phyloP scores from a whole-genome alignment of 1,140 invertebrate species.

The Eulimnadia texana region DNA sequence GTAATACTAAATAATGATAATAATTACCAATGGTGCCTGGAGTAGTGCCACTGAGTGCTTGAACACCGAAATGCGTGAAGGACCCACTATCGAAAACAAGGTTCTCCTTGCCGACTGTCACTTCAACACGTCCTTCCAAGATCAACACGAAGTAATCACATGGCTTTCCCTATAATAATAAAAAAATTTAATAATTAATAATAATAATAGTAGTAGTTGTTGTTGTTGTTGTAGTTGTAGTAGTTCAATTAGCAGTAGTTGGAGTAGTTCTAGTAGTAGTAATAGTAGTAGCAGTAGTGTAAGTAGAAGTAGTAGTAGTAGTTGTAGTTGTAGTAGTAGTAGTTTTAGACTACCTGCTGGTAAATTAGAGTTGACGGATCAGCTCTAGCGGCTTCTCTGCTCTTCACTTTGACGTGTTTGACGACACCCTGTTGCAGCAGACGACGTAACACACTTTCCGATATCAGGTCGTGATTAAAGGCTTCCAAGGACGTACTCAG shows the following conservation, averaged over 20 bases:
- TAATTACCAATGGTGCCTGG: conserved; percentile 1
- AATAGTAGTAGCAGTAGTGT: background rate
- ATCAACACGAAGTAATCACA: conserved; percentile 38
- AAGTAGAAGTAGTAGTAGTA: background rate
- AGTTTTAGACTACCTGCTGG: conserved; percentile 38
- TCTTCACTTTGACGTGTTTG: conserved; percentile 65
- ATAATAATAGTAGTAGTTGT: background rate
- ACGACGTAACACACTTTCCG: conserved; percentile 71
- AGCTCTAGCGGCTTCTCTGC: conserved; percentile 45
- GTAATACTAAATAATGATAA: too few species aligned
- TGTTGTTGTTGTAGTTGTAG: background rate
- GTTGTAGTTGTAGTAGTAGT: background rate
- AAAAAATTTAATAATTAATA: background rate
- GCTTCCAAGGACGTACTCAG: conserved; percentile 77
- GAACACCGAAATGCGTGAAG: conserved; percentile 40
- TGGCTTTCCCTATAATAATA: conserved; percentile 22
- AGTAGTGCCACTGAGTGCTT: conserved; percentile 28
- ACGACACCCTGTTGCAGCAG: conserved; percentile 83
- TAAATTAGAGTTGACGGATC: conserved; percentile 59
- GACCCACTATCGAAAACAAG: conserved; percentile 40
- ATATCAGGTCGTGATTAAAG: conserved; percentile 69
- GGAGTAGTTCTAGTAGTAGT: background rate
- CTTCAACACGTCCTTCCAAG: conserved; percentile 35
- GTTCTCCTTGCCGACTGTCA: conserved; percentile 30
- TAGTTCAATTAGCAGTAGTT: background rate